Evolutionary conservation across 2,888 invertebrate genomes (phyloP), one percentile per base, ranked within the genome.

Genomic region (Oscheius sp.): DNA sequence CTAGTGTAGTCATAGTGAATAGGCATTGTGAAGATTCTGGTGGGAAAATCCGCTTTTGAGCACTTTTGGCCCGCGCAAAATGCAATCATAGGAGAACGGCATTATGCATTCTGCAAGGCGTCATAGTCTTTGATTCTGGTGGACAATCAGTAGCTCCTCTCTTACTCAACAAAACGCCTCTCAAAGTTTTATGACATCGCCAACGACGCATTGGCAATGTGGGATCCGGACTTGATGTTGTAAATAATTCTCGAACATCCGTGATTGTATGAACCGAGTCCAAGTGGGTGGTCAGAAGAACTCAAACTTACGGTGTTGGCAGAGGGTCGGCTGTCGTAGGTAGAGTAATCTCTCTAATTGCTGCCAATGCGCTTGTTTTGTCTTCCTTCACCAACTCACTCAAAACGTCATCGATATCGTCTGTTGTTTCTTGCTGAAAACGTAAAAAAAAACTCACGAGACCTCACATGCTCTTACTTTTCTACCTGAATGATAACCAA

Each of bases 81-180:
- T 61, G 61, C 61, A 61, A 61, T 61, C 61, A 61, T 61, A 61
- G 61, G 31, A 61, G 61, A 61, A 61, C 61, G 61, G 61, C 42
- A 55, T 55, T 55, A 55, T 55, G 55, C 55, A 55, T 55, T 55
- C 55, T 55, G 55, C 55, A 55, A 55, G 55, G 34, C 55, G 55
- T 55, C 55, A 53, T 53, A 55, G 55, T 37, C 55, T 55, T 55
- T 55, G 55, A 55, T 34, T 55, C 23, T 34, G 55, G 55, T 55
- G 55, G 55, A n/a, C n/a, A n/a, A n/a, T n/a, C n/a, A n/a, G n/a
- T n/a, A n/a, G n/a, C n/a, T n/a, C n/a, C n/a, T n/a, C n/a, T n/a
- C n/a, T 42, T 17, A 15, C 15, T 37, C 15, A 31, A 31, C 53
- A 48, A 48, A 25, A 6, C 23, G 25, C 20, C 25, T 25, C 25